These are phyloP conservation scores for Agonopterix alstromeriana DNA, from an alignment of 2,888 invertebrate genomes.

Conservation along the genomic window DNA sequence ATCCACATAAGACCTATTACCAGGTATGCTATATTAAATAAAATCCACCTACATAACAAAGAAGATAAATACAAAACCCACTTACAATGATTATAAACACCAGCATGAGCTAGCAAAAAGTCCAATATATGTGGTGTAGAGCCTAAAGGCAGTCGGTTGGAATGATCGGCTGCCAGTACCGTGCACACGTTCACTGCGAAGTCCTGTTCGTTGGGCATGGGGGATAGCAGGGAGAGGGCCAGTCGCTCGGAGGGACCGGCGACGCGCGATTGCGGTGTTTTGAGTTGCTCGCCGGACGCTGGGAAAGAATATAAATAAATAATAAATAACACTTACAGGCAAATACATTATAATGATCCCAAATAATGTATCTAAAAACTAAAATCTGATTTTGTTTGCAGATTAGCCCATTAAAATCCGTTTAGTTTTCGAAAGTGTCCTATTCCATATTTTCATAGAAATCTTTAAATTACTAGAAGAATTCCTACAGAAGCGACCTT, in stretches of 20 bases:
- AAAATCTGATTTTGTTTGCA: too few species aligned
- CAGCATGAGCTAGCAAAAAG: constrained; percentile 94
- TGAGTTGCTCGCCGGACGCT: constrained; percentile 63
- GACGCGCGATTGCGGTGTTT: constrained; percentile 31
- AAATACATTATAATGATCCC: too few species aligned
- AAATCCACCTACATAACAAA: too few species aligned
- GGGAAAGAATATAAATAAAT: background rate
- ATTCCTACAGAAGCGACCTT: too few species aligned
- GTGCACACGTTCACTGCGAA: constrained; percentile 98
- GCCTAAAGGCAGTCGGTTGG: constrained; percentile 89
- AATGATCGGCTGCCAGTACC: constrained; percentile 94
- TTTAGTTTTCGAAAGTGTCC: too few species aligned
- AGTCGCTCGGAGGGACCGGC: constrained; percentile 84
- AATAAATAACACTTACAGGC: too few species aligned
- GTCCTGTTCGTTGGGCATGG: constrained; percentile 98
- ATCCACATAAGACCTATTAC: too few species aligned
- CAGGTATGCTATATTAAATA: too few species aligned
- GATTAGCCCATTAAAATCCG: too few species aligned
- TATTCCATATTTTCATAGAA: accelerated
- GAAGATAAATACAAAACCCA: constrained; percentile 16
- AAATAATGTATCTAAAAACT: too few species aligned
- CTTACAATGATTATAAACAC: constrained; percentile 93
- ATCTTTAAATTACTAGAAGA: too few species aligned
- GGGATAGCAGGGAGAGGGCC: constrained; percentile 93
- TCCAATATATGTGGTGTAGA: constrained; percentile 92